Percentiles rank a stretch among this genome's conserved stretches.
phyloP scores from a whole-genome alignment of 2,797 vertebrate species.

The Momotus momota region DNA sequence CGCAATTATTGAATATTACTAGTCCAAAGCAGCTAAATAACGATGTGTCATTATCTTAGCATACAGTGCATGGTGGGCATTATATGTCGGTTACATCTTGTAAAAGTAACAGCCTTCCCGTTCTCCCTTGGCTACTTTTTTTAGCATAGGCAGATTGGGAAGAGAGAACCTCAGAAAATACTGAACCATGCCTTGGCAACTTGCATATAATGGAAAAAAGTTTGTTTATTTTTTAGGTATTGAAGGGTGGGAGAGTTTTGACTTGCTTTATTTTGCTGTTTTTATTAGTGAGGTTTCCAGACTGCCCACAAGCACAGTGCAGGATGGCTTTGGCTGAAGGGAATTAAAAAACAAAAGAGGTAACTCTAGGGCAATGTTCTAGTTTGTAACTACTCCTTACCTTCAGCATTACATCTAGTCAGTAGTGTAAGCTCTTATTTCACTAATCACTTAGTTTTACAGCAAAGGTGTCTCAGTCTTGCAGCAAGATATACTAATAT shows the following conservation, averaged over 20 bases:
- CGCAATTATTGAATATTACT: background rate
- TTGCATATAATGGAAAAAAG: background rate
- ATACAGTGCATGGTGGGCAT: background rate
- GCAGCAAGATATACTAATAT: background rate
- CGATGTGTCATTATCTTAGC: background rate
- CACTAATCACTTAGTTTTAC: background rate
- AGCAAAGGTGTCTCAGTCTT: background rate
- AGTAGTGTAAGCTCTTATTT: background rate
- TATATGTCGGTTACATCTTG: background rate
- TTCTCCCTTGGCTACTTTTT: background rate
- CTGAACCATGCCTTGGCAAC: background rate
- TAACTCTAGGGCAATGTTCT: constrained; percentile 10
- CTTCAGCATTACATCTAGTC: background rate
- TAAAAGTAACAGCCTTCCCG: background rate
- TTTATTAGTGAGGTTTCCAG: background rate
- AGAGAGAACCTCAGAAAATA: background rate
- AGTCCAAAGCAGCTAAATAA: background rate
- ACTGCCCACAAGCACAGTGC: background rate
- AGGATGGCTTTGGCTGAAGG: background rate
- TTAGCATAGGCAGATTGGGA: background rate
- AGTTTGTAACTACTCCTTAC: background rate
- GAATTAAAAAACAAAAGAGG: background rate
- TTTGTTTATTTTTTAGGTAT: background rate
- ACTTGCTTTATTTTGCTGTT: background rate
- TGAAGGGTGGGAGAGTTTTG: background rate